Evolutionary conservation across 2,113 vertebrate species (phyloP).

Genomic region (Heliornis fulica): DNA sequence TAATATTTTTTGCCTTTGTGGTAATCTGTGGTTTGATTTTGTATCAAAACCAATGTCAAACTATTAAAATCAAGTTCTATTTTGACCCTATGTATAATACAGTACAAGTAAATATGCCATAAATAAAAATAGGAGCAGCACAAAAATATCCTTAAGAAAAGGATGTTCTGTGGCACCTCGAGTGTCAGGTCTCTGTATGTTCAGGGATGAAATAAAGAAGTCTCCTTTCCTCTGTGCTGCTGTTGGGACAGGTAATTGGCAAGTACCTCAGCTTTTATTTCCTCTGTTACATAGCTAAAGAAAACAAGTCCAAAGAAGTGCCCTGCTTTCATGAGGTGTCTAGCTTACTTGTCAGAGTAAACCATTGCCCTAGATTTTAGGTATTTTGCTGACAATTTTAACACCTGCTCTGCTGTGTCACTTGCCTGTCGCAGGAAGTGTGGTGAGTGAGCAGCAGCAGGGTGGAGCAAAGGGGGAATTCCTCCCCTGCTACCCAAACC

Average conservation of each 20-base stretch:
- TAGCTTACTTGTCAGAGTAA: neutral
- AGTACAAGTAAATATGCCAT: neutral
- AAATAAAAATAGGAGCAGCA: neutral
- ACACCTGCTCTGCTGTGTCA: neutral
- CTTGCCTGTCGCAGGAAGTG: neutral
- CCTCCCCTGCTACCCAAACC: neutral
- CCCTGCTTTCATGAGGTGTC: neutral
- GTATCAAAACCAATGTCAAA: neutral
- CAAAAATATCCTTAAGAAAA: neutral
- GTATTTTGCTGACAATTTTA: neutral
- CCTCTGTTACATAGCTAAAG: neutral
- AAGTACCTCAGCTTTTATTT: neutral
- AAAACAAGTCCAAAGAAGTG: neutral
- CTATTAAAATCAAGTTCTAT: neutral
- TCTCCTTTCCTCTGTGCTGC: neutral
- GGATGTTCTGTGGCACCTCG: neutral
- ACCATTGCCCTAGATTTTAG: slow-evolving; percentile 1
- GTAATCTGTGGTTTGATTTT: neutral
- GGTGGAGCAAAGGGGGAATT: neutral
- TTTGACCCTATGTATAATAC: neutral
- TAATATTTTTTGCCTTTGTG: neutral
- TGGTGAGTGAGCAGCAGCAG: neutral
- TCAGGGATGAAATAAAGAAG: neutral
- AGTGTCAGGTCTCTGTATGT: neutral
- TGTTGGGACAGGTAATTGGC: neutral